Percentiles rank a stretch among this genome's conserved stretches.
Conservation (phyloP, 64 coral and sea anemone genomes). For the Porites australiensis region DNA sequence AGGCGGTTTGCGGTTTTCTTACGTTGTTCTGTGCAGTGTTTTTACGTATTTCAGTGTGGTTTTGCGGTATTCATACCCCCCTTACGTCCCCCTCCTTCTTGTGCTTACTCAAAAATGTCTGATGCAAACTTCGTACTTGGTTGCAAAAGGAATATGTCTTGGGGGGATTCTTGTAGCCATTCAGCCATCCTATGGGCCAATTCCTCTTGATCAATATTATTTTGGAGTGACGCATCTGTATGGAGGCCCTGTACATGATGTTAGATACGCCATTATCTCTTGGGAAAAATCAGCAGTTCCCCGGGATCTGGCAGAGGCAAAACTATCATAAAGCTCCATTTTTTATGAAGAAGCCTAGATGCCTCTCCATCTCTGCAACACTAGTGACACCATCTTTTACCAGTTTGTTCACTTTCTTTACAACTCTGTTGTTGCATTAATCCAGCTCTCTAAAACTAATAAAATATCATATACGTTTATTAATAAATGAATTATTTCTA, state of each 20-base stretch:
- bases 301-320: not conserved
- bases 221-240: slow-evolving; percentile 24
- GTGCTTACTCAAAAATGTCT: no score
- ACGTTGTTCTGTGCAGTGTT: no score
- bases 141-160: not conserved
- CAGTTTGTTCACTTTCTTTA: slow-evolving; percentile 46
- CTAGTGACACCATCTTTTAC: slow-evolving; percentile 51
- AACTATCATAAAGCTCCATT: slow-evolving; percentile 43
- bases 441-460: slow-evolving; percentile 18
- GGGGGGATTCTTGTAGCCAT: slow-evolving; percentile 26
- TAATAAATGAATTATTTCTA: no score
- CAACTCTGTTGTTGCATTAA: slow-evolving; percentile 52
- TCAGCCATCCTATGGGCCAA: slow-evolving; percentile 30
- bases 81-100: no score
- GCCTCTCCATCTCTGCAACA: slow-evolving; percentile 60
- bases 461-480: no score
- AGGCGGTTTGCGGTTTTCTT: no score
- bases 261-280: slow-evolving; percentile 32
- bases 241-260: slow-evolving; percentile 44
- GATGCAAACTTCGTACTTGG: no score
- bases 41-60: no score
- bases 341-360: slow-evolving; percentile 42
- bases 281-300: slow-evolving; percentile 60
- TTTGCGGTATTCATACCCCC: no score
- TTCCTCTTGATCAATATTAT: slow-evolving; percentile 70